phyloP scores from a whole-genome alignment of 2,888 invertebrate genomes.

The Melieria omissa region DNA sequence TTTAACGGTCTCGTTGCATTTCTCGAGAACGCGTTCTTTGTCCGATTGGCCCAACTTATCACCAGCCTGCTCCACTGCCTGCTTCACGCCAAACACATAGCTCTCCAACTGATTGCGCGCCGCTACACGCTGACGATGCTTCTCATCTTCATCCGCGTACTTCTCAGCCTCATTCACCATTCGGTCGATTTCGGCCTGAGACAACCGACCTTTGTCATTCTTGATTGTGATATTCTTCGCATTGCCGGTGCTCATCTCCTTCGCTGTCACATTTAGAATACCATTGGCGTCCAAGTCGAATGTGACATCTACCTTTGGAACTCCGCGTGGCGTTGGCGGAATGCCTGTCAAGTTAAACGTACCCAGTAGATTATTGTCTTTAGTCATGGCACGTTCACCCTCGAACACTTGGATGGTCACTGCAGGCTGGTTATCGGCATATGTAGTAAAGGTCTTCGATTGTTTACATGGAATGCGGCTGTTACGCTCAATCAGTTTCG shows the following conservation, averaged over 20 bases:
- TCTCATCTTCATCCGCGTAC: constrained; percentile 78
- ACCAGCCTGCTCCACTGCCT: constrained; percentile 75
- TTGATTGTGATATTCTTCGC: constrained; percentile 82
- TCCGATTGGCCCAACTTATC: constrained; percentile 74
- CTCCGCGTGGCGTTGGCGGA: constrained; percentile 89
- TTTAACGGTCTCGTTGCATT: constrained; percentile 74
- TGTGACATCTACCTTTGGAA: constrained; percentile 85
- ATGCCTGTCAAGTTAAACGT: constrained; percentile 96
- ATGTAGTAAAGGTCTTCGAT: constrained; percentile 81
- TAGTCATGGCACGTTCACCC: constrained; percentile 89
- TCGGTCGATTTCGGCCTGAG: constrained; percentile 81
- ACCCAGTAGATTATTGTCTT: constrained; percentile 92
- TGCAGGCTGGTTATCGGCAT: constrained; percentile 82
- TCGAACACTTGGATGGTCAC: constrained; percentile 80
- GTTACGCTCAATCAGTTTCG: constrained; percentile 79
- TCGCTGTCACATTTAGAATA: constrained; percentile 87
- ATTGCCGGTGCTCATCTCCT: constrained; percentile 74
- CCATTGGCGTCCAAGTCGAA: constrained; percentile 90
- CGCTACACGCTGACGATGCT: constrained; percentile 75
- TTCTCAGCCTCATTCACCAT: constrained; percentile 80
- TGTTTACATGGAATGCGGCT: constrained; percentile 78
- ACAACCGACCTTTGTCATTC: constrained; percentile 82
- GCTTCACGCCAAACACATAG: constrained; percentile 77
- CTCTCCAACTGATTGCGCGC: constrained; percentile 79
- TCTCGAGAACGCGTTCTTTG: constrained; percentile 74